These are phyloP conservation scores for Amphilophus citrinellus DNA, from an alignment of 2,113 vertebrate genomes.

Conservation along the genomic window DNA sequence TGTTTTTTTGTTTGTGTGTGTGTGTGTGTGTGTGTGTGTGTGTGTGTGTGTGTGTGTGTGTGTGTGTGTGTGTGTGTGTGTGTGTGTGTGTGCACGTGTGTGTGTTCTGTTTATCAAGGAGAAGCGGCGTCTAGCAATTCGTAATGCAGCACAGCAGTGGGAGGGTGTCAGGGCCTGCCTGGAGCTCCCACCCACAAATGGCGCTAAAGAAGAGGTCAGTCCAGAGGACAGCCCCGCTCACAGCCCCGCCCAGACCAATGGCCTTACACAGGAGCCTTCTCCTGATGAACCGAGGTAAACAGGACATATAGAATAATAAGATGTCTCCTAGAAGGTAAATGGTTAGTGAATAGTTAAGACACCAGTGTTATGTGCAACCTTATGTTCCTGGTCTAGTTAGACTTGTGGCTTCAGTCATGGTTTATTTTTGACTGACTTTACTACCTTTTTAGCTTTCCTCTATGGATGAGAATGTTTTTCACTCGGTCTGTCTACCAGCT, in stretches of 20 bases:
- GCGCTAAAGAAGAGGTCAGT: slow-evolving; percentile 81
- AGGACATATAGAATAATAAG: neutral
- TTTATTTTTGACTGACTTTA: neutral
- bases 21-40: too few species aligned
- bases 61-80: slow-evolving; percentile 13
- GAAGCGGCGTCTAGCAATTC: slow-evolving; percentile 92
- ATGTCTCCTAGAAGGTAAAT: neutral
- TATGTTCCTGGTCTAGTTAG: neutral
- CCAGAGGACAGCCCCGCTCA: slow-evolving; percentile 85
- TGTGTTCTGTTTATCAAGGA: slow-evolving; percentile 81
- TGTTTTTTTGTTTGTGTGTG: neutral
- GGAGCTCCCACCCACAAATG: slow-evolving; percentile 81
- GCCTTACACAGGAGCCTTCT: slow-evolving; percentile 82
- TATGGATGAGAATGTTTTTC: neutral
- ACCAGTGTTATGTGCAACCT: neutral
- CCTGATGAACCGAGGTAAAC: slow-evolving; percentile 90
- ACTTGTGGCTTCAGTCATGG: neutral
- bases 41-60: neutral
- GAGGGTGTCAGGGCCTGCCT: slow-evolving; percentile 81
- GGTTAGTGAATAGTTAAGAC: neutral
- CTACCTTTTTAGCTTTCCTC: accelerated
- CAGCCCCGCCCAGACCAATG: slow-evolving; percentile 85
- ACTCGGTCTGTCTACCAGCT: neutral
- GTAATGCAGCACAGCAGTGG: slow-evolving; percentile 94
- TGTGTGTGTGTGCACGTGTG: slow-evolving; percentile 22